A percentile compares a stretch with the other conserved stretches of the same genome.
These are phyloP conservation scores for Odocoileus virginianus DNA, from an alignment of 2,113 vertebrate species.

Conservation along the genomic window DNA sequence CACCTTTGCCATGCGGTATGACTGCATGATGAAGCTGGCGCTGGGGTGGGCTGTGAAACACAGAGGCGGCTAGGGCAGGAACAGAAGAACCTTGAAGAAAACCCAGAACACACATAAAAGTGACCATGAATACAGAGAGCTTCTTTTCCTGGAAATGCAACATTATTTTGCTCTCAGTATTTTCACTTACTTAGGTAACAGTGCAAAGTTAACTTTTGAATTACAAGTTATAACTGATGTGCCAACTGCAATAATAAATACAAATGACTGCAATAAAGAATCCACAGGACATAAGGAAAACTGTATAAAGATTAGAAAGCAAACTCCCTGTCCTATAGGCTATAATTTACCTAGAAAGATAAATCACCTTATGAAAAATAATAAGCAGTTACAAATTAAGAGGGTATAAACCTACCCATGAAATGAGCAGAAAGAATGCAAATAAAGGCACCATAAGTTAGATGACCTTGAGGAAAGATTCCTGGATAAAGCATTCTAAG, in stretches of 20 bases:
- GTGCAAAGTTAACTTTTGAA: not conserved
- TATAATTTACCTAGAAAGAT: not conserved
- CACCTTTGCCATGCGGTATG: slow-evolving; percentile 90
- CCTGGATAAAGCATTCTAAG: not conserved
- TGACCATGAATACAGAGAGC: not conserved
- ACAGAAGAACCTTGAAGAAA: slow-evolving; percentile 78
- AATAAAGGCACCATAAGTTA: not conserved
- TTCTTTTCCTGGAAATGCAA: not conserved
- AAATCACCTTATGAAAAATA: not conserved
- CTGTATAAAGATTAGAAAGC: not conserved
- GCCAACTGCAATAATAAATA: not conserved
- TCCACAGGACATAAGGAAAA: not conserved
- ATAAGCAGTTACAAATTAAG: not conserved
- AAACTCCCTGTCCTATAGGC: not conserved
- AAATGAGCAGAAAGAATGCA: not conserved
- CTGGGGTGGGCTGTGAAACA: slow-evolving; percentile 75
- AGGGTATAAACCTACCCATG: not conserved
- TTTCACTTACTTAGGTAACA: not conserved
- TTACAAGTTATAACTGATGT: not conserved
- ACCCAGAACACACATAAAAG: not conserved
- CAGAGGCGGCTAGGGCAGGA: slow-evolving; percentile 75
- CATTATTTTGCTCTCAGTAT: not conserved
- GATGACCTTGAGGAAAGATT: not conserved
- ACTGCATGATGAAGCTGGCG: slow-evolving; percentile 87
- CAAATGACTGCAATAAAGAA: not conserved